Evolutionary conservation across 37 sponge, comb jelly and placozoan genomes (phyloP), one percentile per base, ranked within the genome.

Genomic region (Mnemiopsis leidyi): DNA sequence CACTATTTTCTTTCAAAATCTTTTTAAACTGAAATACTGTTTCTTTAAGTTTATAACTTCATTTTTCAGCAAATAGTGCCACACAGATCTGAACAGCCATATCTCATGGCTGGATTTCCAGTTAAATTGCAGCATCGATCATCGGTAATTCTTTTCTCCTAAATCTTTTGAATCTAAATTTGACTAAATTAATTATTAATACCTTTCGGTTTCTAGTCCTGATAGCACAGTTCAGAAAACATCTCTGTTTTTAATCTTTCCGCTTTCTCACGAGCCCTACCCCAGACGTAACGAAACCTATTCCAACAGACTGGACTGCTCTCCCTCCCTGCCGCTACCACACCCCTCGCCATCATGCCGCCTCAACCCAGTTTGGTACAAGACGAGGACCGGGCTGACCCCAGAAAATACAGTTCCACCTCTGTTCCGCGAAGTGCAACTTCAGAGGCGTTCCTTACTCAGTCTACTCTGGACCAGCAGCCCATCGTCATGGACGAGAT

Each of bases 401-500:
- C 3, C 23, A 71, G 75, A 13, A 48, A 48, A 48, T 48, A 48
- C 61, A 48, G 61, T 13, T 48, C 61, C 13, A 48, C 61, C 13
- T 48, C 61, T 5, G 61, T 48, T 18, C 61, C 61, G 13, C 61
- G 61, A 48, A 79, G 82, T 35, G 82, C 9, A 34, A 79, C 82
- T 28, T 33, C 82, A 35, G 82, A 32, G 82, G 37, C 37, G 33
- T 79, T 33, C 82, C 23, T 33, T 7, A 32, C 82, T 36, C 36
- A 34, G 36, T 20, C 23, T 7, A 79, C 82, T 13, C 82, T 33
- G 36, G 33, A 28, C 7, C 29, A 21, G 28, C 73, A 69, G 29
- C 82, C 82, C 13, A 79, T 79, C 21, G 82, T 79, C 37, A 79
- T 79, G 82, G 29, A 79, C 21, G 82, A 79, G 36, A 79, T 79